Evolutionary conservation across 1,140 invertebrate genomes (phyloP).

Genomic region (Andricus grossulariae): DNA sequence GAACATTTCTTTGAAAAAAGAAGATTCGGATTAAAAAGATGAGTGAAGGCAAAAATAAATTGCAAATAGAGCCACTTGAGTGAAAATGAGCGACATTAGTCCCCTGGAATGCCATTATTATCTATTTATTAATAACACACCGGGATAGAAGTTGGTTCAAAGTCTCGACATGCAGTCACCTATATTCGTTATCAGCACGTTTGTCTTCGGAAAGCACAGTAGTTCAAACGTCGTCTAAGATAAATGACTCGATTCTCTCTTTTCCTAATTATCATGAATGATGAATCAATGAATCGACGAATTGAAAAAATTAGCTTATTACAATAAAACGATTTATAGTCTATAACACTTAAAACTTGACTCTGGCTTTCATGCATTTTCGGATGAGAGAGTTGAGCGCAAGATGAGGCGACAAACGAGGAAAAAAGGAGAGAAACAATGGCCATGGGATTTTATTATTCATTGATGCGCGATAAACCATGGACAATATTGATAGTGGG

Average conservation of each 20-base stretch:
- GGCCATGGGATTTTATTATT: slow-evolving; percentile 19
- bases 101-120: neutral
- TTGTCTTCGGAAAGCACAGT: slow-evolving; percentile 12
- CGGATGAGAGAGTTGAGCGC: neutral
- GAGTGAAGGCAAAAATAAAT: neutral
- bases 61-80: neutral
- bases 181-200: slow-evolving; percentile 14
- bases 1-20: too few relatives aligned
- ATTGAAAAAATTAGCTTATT: neutral
- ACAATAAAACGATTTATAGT: neutral
- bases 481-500: slow-evolving; percentile 17
- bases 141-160: slow-evolving; percentile 25
- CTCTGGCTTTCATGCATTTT: neutral
- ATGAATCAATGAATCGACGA: neutral
- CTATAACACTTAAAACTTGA: too few relatives aligned
- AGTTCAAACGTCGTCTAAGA: slow-evolving; percentile 14
- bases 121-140: slow-evolving; percentile 22
- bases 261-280: slow-evolving; percentile 5
- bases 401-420: slow-evolving; percentile 5
- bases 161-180: slow-evolving; percentile 27
- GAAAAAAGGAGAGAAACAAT: slow-evolving; percentile 10
- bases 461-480: slow-evolving; percentile 23
- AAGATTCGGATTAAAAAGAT: too few relatives aligned
- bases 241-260: slow-evolving; percentile 8
- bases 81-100: neutral